Evolutionary conservation across 2,888 invertebrate genomes (phyloP), one percentile per base, ranked within the genome.

Genomic region (Pyrrhosoma nymphula): DNA sequence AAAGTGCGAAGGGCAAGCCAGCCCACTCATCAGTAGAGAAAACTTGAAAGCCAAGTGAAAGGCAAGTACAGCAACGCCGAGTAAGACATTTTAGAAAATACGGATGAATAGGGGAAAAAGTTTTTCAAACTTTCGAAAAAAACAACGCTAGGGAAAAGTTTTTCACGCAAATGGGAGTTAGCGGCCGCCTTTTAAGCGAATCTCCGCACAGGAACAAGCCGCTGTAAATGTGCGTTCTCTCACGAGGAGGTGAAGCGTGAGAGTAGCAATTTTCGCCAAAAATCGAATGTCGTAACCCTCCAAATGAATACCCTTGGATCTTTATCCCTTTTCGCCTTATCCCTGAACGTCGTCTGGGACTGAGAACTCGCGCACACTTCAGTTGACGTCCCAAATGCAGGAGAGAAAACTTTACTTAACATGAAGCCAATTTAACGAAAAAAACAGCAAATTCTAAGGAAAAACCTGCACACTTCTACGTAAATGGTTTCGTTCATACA

Each of bases 1-100:
- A 82, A 30, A 82, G 82, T 82, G 82, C 82, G 14, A 18, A 82
- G 82, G 82, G 12, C 69, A n/a, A 1, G 47, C 69, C 69, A 6
- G n/a, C 69, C 69, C 69, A 69, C 82, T 35, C 82, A 26, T 82
- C 82, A 35, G 82, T 14, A 35, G 82, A 35, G 82, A 82, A 82
- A 82, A 82, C 82, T 35, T 82, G 82, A 82, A 60, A 35, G 30
- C 82, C 14, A 18, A 82, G 82, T 82, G 82, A 82, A 82, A 82
- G 82, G 82, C 30, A 82, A 82, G 35, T 82, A 82, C 14, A 82
- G 82, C 82, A 82, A 82, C 82, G 14, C n/a, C 69, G 69, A 26
- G n/a, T 69, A n/a, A 26, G 82, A 82, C 82, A 82, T 35, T 82
- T 82, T 82, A 82, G 82, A 82, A 82, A 82, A 82, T 30, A 16